phyloP scores from a whole-genome alignment of 2,113 vertebrate species.

The Siniperca chuatsi region DNA sequence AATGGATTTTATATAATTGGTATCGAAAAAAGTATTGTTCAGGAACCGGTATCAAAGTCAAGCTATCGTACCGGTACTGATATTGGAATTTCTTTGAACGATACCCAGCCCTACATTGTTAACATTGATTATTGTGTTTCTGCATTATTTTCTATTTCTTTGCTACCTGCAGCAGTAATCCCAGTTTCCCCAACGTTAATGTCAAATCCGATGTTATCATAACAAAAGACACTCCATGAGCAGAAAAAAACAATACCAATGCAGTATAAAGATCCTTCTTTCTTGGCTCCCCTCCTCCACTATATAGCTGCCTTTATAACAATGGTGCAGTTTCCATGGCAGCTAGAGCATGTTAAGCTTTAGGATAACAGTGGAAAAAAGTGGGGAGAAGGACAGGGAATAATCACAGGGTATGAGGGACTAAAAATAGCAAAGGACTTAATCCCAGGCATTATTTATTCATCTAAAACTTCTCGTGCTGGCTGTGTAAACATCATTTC shows the following conservation, averaged over 20 bases:
- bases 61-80: no score
- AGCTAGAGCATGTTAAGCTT: slow-evolving; percentile 77
- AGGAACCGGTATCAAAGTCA: no score
- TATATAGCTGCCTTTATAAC: slow-evolving; percentile 59
- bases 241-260: neutral
- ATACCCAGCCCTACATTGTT: neutral
- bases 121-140: neutral
- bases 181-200: neutral
- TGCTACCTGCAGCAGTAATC: neutral
- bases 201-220: neutral
- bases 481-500: slow-evolving; percentile 67
- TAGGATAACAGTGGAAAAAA: slow-evolving; percentile 72
- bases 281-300: slow-evolving; percentile 68
- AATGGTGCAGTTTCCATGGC: slow-evolving; percentile 81
- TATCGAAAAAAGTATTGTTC: no score
- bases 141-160: neutral
- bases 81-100: no score
- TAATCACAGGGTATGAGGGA: slow-evolving; percentile 69
- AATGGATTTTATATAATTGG: no score
- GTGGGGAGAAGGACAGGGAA: slow-evolving; percentile 64
- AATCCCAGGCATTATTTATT: slow-evolving; percentile 80
- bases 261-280: slow-evolving; percentile 28
- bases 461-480: slow-evolving; percentile 67
- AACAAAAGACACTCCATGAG: neutral
- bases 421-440: slow-evolving; percentile 79